A percentile compares a stretch with the other conserved stretches of the same genome.
Conservation (phyloP, 2,797 vertebrate species). For the Pipistrellus pipistrellus region DNA sequence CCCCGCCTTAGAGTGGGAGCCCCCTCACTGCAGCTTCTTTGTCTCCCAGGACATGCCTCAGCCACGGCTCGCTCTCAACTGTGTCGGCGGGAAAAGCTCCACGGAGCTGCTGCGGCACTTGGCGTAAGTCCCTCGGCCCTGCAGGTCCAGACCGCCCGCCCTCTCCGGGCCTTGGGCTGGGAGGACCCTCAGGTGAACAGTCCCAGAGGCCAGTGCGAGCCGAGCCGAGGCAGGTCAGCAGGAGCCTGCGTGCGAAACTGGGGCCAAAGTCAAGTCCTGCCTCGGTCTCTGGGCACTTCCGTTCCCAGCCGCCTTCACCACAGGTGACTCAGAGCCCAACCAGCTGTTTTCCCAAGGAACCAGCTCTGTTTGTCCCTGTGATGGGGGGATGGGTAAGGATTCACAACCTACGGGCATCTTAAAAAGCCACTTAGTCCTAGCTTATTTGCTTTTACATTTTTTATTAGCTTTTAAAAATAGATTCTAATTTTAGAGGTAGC, state of each 20-base stretch:
- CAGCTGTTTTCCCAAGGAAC: neutral
- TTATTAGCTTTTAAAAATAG: constrained; percentile 25
- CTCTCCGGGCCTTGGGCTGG: neutral
- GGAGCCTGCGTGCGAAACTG: neutral
- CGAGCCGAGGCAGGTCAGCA: neutral
- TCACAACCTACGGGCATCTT: neutral
- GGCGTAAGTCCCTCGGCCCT: constrained; percentile 89
- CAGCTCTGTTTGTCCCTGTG: neutral
- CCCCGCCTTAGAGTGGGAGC: fast-evolving
- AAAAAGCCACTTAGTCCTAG: constrained; percentile 36
- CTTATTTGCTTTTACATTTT: constrained; percentile 33
- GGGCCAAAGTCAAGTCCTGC: neutral
- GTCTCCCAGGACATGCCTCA: constrained; percentile 90
- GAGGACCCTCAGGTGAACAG: neutral
- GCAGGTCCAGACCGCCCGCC: fast-evolving
- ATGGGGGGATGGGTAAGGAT: neutral
- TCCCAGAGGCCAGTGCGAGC: neutral
- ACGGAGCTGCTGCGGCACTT: constrained; percentile 96
- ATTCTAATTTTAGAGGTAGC: constrained; percentile 49
- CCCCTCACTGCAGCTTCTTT: neutral
- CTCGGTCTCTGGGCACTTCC: neutral
- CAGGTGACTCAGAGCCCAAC: neutral
- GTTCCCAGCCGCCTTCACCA: neutral
- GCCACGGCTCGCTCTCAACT: constrained; percentile 96
- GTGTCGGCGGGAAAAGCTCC: constrained; percentile 95